Evolutionary conservation across 2,797 vertebrate genomes (phyloP).

Genomic region (Onychomys torridus): DNA sequence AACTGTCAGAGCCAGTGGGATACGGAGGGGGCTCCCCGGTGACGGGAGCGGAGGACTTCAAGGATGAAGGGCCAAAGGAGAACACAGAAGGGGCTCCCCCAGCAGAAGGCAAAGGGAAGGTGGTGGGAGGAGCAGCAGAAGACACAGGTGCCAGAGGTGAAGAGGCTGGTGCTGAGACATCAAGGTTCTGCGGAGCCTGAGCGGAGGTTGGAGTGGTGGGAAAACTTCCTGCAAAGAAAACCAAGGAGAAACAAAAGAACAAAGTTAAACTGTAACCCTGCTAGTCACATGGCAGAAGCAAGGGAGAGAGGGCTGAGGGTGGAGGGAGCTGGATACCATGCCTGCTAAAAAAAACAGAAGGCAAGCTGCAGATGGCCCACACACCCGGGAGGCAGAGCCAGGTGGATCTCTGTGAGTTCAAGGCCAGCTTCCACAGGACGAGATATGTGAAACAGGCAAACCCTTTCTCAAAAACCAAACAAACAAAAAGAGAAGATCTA

Average conservation of each 20-base stretch:
- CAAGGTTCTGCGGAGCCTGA: constrained; percentile 81
- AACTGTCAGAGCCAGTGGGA: constrained; percentile 69
- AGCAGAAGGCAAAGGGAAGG: constrained; percentile 75
- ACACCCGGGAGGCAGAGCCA: background rate
- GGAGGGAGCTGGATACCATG: background rate
- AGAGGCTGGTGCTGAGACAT: background rate
- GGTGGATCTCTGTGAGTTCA: background rate
- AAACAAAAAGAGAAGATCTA: background rate
- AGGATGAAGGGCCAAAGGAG: constrained; percentile 78
- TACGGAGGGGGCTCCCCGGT: constrained; percentile 56
- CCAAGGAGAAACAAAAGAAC: background rate
- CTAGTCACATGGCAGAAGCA: background rate
- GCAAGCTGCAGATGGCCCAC: background rate
- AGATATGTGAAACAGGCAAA: background rate
- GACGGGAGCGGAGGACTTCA: constrained; percentile 76
- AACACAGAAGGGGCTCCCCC: constrained; percentile 75
- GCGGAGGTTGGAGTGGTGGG: constrained; percentile 81
- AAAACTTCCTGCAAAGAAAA: constrained; percentile 81
- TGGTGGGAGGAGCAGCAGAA: background rate
- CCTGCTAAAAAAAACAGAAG: background rate
- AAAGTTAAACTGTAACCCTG: background rate
- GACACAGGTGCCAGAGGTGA: background rate
- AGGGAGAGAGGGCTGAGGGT: background rate
- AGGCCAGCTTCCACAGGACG: background rate
- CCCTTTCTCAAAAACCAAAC: background rate